These are phyloP conservation scores for Lepus oiostolus DNA, from an alignment of 2,797 vertebrate species.

Conservation along the genomic window DNA sequence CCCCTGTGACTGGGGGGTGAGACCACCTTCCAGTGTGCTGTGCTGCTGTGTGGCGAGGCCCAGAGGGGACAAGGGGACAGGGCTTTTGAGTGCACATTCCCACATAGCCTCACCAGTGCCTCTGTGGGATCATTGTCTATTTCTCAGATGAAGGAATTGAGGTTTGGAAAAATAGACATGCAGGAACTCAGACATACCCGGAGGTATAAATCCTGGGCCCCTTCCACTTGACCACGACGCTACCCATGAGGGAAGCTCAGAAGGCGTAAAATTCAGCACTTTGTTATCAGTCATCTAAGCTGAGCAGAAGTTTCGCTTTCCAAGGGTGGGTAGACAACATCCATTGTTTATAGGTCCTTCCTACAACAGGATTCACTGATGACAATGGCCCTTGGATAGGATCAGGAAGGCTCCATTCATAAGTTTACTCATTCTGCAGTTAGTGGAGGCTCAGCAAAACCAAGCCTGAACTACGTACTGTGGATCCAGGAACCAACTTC, in stretches of 20 bases:
- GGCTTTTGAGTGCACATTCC: background rate
- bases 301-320: background rate
- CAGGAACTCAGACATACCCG: background rate
- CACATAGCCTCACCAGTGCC: fast-evolving
- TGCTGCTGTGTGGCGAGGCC: background rate
- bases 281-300: background rate
- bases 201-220: background rate
- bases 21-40: background rate
- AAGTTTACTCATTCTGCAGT: background rate
- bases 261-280: background rate
- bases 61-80: background rate
- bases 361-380: background rate
- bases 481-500: background rate
- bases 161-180: background rate
- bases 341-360: background rate
- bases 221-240: background rate
- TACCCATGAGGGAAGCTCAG: background rate
- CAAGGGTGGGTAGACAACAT: background rate
- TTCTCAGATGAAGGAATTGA: background rate
- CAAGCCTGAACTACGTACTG: background rate
- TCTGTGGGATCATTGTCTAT: background rate
- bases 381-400: background rate
- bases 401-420: background rate
- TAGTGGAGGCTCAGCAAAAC: background rate
- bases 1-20: background rate